Evolutionary conservation across 1,140 invertebrate species (phyloP).

Genomic region (Chionoecetes opilio): DNA sequence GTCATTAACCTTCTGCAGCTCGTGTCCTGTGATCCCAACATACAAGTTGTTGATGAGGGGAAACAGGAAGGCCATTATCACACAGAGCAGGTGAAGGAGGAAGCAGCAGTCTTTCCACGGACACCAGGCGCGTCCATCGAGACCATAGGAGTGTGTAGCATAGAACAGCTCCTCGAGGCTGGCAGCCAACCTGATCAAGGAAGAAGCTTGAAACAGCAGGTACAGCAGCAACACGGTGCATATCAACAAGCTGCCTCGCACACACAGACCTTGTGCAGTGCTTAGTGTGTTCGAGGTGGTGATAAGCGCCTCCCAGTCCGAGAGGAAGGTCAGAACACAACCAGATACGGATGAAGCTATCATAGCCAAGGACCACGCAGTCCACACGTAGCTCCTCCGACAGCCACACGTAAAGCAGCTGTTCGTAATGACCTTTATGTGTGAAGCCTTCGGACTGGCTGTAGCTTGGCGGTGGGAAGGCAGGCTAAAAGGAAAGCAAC

Average conservation of each 20-base stretch:
- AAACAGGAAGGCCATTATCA: background rate
- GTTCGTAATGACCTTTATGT: background rate
- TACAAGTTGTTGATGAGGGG: background rate
- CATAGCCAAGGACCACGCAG: background rate
- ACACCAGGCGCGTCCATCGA: background rate
- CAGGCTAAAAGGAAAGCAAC: background rate
- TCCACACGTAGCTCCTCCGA: constrained; percentile 19
- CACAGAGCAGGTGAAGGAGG: background rate
- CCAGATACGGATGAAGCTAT: background rate
- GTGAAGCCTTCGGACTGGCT: background rate
- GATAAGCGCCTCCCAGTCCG: background rate
- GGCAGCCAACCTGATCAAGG: background rate
- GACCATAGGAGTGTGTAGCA: background rate
- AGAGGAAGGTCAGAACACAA: background rate
- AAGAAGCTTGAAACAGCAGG: background rate
- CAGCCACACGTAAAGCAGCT: background rate
- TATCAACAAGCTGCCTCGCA: background rate
- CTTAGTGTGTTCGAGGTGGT: background rate
- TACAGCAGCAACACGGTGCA: background rate
- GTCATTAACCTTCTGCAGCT: background rate
- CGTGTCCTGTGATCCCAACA: background rate
- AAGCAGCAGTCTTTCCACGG: constrained; percentile 32
- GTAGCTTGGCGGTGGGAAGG: background rate
- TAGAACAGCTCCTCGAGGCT: background rate
- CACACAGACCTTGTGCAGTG: background rate